Conservation (phyloP, 2,113 vertebrate genomes). For the Actenoides lindsayi region DNA sequence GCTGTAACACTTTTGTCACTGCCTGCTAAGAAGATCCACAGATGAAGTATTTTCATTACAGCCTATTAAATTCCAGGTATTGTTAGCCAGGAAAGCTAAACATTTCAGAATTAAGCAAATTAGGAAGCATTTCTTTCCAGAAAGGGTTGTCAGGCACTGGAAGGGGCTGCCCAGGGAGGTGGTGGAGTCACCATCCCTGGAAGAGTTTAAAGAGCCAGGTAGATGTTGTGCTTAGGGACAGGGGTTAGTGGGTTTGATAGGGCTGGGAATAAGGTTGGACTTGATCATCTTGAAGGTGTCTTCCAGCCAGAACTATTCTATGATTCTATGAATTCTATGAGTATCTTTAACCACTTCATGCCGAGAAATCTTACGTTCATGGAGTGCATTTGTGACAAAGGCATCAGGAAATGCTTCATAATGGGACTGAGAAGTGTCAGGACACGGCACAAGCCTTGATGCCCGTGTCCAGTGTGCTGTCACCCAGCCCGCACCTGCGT, state of each 20-base stretch:
- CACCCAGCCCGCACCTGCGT: rapidly evolving
- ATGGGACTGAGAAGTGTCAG: not conserved
- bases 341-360: not conserved
- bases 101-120: not conserved
- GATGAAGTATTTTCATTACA: not conserved
- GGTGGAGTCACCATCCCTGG: too few species aligned
- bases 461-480: not conserved
- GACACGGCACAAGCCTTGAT: not conserved
- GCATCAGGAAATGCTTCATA: not conserved
- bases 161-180: too few species aligned
- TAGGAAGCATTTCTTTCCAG: too few species aligned
- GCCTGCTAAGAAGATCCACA: not conserved
- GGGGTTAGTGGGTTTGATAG: too few species aligned
- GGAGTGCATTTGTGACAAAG: not conserved
- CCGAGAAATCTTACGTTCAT: not conserved
- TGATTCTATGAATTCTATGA: too few species aligned
- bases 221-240: too few species aligned
- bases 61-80: not conserved
- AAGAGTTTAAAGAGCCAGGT: too few species aligned
- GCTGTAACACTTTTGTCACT: not conserved
- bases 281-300: too few species aligned
- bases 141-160: too few species aligned
- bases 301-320: too few species aligned
- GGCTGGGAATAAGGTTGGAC: too few species aligned
- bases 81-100: not conserved